Evolutionary conservation across 1,140 invertebrate species (phyloP), one percentile per base, ranked within the genome.

Genomic region (Sycobia sp.): DNA sequence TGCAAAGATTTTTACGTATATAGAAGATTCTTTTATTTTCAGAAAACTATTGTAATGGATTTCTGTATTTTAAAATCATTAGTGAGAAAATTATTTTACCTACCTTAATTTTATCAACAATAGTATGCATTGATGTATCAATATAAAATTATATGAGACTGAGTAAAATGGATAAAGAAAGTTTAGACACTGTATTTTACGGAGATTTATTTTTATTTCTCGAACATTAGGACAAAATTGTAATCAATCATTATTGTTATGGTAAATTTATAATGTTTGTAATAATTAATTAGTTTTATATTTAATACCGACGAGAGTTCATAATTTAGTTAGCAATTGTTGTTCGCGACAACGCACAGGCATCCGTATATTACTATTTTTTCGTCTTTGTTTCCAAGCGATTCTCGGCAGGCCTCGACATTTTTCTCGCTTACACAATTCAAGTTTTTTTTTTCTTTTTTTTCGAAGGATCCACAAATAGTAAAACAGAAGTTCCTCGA

Each of bases 171-270:
- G 32, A 39, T 29, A 55, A 55, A 29, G 4, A 46, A 56, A 10
- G 22, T 49, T 39, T 51, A 62, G 27, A 46, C 65, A 38, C 14
- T 55, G 18, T 23, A 10, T 41, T 63, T 67, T 68, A 71, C 58
- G 62, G 62, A 71, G 70, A 71, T 71, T 69, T 67, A 69, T 71
- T 63, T 71, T 71, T 69, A 69, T 70, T 71, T 71, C 63, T 63
- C 56, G 67, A 71, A 71, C 66, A 68, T 68, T 69, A 65, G 66
- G 67, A 71, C 70, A 71, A 71, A 71, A 71, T 71, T 61, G 70
- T 71, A 71, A 71, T 67, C 67, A 71, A 71, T 71, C 55, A 61
- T 70, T 68, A 70, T 65, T 65, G 62, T 70, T 70, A 70, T 71
- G 50, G 61, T 71, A 69, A 71, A 67, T 69, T 63, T 69, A 71